Percentiles rank a stretch among this genome's conserved stretches.
These are phyloP conservation scores for Caenorhabditis sp. DNA, from an alignment of 2,888 invertebrate species.

Conservation along the genomic window DNA sequence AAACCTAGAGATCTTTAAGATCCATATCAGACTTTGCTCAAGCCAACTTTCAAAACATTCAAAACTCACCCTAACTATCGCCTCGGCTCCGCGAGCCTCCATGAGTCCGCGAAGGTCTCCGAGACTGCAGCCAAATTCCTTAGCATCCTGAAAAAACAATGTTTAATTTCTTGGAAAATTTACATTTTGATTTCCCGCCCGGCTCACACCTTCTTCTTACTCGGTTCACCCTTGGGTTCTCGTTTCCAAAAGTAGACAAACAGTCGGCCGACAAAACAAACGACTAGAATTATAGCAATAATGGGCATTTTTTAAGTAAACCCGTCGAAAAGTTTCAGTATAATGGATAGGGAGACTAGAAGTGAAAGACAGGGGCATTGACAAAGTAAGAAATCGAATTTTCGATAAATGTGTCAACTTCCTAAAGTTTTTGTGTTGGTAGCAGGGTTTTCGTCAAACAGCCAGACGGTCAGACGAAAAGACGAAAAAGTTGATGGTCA, in stretches of 20 bases:
- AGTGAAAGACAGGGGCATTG: conserved; percentile 18
- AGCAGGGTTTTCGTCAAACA: conserved; percentile 48
- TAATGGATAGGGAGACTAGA: conserved; percentile 9
- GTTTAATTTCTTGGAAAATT: neutral
- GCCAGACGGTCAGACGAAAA: conserved; percentile 41
- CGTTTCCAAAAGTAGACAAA: conserved; percentile 57
- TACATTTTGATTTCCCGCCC: neutral
- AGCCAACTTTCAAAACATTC: no score
- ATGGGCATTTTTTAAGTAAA: conserved; percentile 46
- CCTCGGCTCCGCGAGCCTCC: conserved; percentile 97
- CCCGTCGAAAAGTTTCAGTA: conserved; percentile 8
- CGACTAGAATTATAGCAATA: conserved; percentile 56
- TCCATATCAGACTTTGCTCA: no score
- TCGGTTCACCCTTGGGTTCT: conserved; percentile 32
- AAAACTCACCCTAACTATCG: conserved; percentile 89
- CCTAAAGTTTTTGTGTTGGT: conserved; percentile 1
- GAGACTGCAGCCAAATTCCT: conserved; percentile 86
- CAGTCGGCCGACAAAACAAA: conserved; percentile 49
- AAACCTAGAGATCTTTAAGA: no score
- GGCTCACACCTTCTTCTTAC: conserved; percentile 35
- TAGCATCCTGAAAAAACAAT: conserved; percentile 66
- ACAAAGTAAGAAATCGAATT: neutral
- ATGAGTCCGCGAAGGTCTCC: conserved; percentile 98
- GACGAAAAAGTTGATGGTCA: conserved; percentile 17
- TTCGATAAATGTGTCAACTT: conserved; percentile 2